Percentiles rank a stretch among this genome's conserved stretches.
These are phyloP conservation scores for Semibalanus balanoides DNA, from an alignment of 1,140 invertebrate genomes.

Conservation along the genomic window DNA sequence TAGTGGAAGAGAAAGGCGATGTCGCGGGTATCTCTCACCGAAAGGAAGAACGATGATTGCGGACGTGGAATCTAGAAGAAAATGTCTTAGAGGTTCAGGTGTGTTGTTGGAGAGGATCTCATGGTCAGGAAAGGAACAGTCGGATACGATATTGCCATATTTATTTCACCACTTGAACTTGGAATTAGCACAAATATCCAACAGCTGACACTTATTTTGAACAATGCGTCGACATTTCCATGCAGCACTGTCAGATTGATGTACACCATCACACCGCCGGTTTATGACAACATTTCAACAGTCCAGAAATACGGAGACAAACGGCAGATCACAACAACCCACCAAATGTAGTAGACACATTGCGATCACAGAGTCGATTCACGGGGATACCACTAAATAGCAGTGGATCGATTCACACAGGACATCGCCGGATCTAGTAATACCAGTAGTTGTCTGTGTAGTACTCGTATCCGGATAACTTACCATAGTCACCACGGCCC, in stretches of 20 bases:
- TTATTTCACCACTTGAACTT: background rate
- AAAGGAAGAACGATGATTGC: too few relatives aligned
- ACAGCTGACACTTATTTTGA: background rate
- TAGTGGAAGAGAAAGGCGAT: background rate
- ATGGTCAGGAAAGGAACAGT: background rate
- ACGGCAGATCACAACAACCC: background rate
- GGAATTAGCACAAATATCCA: background rate
- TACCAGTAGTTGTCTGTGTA: conserved; percentile 22
- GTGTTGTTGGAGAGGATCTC: background rate
- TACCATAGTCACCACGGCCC: conserved; percentile 72
- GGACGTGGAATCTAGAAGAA: background rate
- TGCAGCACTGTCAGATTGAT: background rate
- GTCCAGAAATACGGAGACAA: background rate
- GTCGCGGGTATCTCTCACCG: background rate
- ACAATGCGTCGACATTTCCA: background rate
- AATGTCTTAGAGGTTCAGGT: background rate
- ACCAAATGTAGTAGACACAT: background rate
- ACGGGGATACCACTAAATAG: background rate
- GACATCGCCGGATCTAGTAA: conserved; percentile 6
- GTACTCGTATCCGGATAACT: conserved; percentile 34
- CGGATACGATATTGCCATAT: background rate
- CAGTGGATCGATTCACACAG: background rate
- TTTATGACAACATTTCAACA: too few relatives aligned
- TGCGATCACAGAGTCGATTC: background rate
- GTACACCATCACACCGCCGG: background rate